Base-by-base conservation (phyloP, 2,113 vertebrate species). In the Ammospiza caudacuta region DNA sequence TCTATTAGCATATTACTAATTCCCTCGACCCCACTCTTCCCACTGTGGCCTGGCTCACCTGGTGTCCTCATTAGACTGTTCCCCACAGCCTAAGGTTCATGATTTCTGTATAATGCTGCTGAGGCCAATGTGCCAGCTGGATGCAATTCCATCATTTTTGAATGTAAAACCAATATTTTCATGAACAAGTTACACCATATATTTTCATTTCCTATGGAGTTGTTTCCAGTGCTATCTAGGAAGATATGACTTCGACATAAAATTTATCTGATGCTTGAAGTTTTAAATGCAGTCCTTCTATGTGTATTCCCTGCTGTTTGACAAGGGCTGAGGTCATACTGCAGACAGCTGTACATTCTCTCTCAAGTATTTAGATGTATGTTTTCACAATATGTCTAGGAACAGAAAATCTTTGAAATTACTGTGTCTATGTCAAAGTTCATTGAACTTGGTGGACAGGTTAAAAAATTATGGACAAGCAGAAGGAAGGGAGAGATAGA, bases 391-490 rank as follows among this genome's bases (percentile, higher is more conserved):
- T 55, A 78, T 44, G 55, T 55, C 46, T 74, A 39, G 27, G 39
- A 93, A 67, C 15, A 80, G 39, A 70, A 27, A 31, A 69, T 39
- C 59, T 92, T 81, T 83, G 59, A 92, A 93, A 90, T 1, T 8
- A 54, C 49, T 35, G 9, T 27, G 17, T 82, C 49, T 77, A 7
- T 67, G 59, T 86, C 59, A 89, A 90, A 58, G 55, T 83, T 80
- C 8, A 3, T 47, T 90, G 79, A 89, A 89, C n/a, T 81, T 67
- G 21, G 68, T 77, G 57, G 51, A 81, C 35, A 80, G 43, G n/a
- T 93, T 92, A 80, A 94, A 96, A 94, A 88, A 85, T 28, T 74
- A 67, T 16, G 27, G 59, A 74, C 55, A 77, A 76, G 51, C 9
- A 49, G 84, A 77, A 24, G 11, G 15, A 33, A 80, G 31, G 15